Base-by-base conservation (phyloP, 1,140 invertebrate species). In the Oscheius sp. region DNA sequence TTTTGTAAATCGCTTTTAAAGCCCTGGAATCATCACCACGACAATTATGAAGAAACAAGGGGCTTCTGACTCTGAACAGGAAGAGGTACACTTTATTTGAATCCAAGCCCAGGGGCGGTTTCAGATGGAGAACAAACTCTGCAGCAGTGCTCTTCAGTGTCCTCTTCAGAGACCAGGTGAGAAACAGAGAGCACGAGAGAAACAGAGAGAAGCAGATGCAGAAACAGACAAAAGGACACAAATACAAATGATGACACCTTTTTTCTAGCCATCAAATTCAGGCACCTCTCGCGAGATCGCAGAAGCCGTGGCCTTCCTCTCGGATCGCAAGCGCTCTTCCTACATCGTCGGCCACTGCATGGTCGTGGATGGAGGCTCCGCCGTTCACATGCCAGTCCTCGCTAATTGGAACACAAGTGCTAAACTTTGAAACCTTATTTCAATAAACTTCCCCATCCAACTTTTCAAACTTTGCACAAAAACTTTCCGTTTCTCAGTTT, bases 271-370 rank as follows among this genome's bases (percentile, higher is more conserved):
- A 31, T 20, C 20, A 31, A 4, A 26, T 10, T 10, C 29, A 10
- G 61, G 31, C 7, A 63, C 13, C 3, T 23, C 61, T 4, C 13
- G 35, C 26, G 61, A 63, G 29, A 63, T 63, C 10, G 61, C 61
- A 10, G 61, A 63, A 23, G 61, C 35, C 7, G 28, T 70, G 13
- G 68, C 68, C 2, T 70, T 70, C 68, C 59, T 70, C 1, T 32
- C 58, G 0, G 68, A 70, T 49, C 34, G 68, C 0, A 70, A 70
- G 28, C 34, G 29, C 4, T 70, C 68, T 18, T 23, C 32, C 32
- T 70, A 70, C 68, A 70, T 70, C 32, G 68, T 70, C 1, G 68
- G 68, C 20, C 68, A 70, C 13, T 58, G 46, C 1, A 32, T 70
- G 15, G 35, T 70, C 13, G 68, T 55, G 15, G 68, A 70, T 34